Evolutionary conservation across 2,888 invertebrate genomes (phyloP), one percentile per base, ranked within the genome.

Genomic region (Frankliniella fusca): DNA sequence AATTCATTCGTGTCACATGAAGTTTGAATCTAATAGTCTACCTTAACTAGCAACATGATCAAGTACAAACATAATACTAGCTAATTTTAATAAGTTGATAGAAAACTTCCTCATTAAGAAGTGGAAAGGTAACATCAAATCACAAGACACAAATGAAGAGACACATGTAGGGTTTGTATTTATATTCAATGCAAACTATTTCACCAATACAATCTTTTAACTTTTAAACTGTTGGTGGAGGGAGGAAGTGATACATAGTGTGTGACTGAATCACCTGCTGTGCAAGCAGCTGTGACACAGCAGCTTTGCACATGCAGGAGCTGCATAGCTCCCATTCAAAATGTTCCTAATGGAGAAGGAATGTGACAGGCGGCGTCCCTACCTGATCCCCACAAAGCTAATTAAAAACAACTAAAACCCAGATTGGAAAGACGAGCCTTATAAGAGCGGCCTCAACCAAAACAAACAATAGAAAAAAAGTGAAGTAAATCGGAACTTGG

Each of bases 11-110:
- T 76, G 70, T 76, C 70, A 76, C 70, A 76, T 76, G 70, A 76
- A 76, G 70, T 76, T 76, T 76, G 70, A 76, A 76, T 76, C 70
- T 76, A 76, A 76, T 76, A 76, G 70, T 76, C 70, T 76, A 76
- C 70, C 70, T 76, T 76, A 76, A 76, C 70, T 76, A 76, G 70
- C 70, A 76, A 76, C 70, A 76, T 76, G 70, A 76, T 76, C 70
- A 76, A 76, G 70, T 76, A 76, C 70, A 76, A 76, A 76, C 70
- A 76, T 76, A 76, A 76, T 76, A 76, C 70, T 76, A 76, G 70
- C 70, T 76, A 76, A 76, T 76, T 76, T 76, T 76, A 76, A 76
- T 76, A 76, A 76, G 70, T 76, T 76, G 70, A 76, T 76, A 76
- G 70, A 76, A 76, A 76, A 76, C 70, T 76, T 76, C 70, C 70